Conservation (phyloP, 1,140 invertebrate genomes). For the Radopholus similis region DNA sequence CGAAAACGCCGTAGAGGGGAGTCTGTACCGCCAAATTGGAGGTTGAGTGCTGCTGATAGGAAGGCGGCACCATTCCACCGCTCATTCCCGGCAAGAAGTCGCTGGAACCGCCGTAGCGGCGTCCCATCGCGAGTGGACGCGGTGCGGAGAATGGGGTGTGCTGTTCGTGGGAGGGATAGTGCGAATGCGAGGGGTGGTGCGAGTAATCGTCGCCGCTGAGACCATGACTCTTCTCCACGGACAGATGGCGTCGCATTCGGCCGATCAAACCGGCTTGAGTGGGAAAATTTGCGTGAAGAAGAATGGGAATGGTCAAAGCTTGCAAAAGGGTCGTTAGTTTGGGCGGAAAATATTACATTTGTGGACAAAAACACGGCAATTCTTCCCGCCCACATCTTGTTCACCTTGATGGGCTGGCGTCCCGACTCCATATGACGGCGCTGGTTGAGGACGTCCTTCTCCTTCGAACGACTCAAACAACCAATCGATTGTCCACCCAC, state of each 20-base stretch:
- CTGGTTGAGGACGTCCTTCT: slow-evolving; percentile 34
- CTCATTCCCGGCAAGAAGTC: slow-evolving; percentile 6
- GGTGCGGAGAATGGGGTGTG: not conserved
- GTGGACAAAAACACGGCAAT: not conserved
- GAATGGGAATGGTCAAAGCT: not conserved
- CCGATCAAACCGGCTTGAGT: slow-evolving; percentile 2
- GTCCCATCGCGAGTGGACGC: not conserved
- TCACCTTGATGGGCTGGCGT: not conserved
- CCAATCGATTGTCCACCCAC: too few species aligned
- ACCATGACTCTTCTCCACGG: slow-evolving; percentile 18
- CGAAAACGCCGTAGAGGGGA: too few species aligned
- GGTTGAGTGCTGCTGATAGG: slow-evolving; percentile 12
- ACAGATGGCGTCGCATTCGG: slow-evolving; percentile 21
- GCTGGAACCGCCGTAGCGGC: slow-evolving; percentile 8
- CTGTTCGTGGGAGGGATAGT: not conserved
- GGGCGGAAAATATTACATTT: not conserved
- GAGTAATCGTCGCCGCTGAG: not conserved
- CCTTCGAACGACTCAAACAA: slow-evolving; percentile 41
- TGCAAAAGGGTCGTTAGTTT: not conserved
- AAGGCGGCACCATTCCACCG: slow-evolving; percentile 1
- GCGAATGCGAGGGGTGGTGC: not conserved
- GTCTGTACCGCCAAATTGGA: not conserved
- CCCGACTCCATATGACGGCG: not conserved
- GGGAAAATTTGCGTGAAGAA: not conserved
- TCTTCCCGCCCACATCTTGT: too few species aligned